phyloP scores from a whole-genome alignment of 2,113 vertebrate species.

The Raphicerus campestris region DNA sequence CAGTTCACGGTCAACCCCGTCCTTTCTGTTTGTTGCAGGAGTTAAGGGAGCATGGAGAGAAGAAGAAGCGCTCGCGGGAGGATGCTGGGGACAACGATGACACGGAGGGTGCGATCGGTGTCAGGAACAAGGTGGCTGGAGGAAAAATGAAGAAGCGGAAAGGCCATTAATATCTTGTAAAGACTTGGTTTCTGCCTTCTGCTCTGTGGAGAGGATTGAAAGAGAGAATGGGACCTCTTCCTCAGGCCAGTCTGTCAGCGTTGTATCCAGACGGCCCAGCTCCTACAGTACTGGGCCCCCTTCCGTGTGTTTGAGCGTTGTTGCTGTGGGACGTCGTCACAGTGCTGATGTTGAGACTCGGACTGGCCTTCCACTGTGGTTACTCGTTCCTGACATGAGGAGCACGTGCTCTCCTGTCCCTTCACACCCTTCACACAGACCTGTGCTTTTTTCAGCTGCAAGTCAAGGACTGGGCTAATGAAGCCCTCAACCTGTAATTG shows the following conservation, averaged over 20 bases:
- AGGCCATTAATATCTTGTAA: slow-evolving; percentile 59
- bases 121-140: slow-evolving; percentile 93
- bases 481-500: not conserved
- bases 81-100: slow-evolving; percentile 82
- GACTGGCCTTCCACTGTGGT: not conserved
- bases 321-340: not conserved
- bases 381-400: not conserved
- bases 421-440: not conserved
- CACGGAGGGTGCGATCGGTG: slow-evolving; percentile 89
- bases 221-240: not conserved
- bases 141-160: slow-evolving; percentile 86
- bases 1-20: not conserved
- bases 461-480: not conserved
- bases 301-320: not conserved
- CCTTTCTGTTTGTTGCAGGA: slow-evolving; percentile 82
- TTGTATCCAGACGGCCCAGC: not conserved
- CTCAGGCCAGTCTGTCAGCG: not conserved
- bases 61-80: slow-evolving; percentile 85
- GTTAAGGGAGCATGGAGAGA: slow-evolving; percentile 92
- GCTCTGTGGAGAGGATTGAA: not conserved
- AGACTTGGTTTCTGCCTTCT: not conserved
- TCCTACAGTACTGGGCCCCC: fast-evolving
- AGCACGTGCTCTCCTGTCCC: not conserved
- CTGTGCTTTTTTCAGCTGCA: not conserved
- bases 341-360: not conserved